Base-by-base conservation (phyloP, 2,888 invertebrate species). In the Caenorhabditis sp. region DNA sequence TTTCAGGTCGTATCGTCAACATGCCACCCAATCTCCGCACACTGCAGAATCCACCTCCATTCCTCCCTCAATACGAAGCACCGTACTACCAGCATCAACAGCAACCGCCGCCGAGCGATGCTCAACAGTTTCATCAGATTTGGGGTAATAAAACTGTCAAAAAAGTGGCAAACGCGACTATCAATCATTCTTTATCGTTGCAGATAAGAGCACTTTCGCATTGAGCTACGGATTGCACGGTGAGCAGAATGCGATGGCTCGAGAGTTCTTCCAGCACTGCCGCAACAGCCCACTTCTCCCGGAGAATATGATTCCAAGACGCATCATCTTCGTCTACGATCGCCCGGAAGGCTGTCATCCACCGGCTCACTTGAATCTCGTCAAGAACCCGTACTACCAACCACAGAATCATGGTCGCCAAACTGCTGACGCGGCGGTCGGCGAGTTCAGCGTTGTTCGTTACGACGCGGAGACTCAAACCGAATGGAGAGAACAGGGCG, bases 401-500 rank as follows among this genome's bases (percentile, higher is more conserved):
- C 54, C 8, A 26, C 26, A 24, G 3, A 14, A 4, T 38, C 38
- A 38, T 14, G 14, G 2, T 8, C 54, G 5, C 12, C 61, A 5
- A 24, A 35, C 47, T 31, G 38, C 10, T 16, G 56, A 77, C 3
- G 63, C 44, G 1, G 68, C 51, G 2, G 69, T 76, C 24, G 77
- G 77, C 4, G 69, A 77, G 22, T 61, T 12, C n/a, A 68, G 59
- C 24, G 70, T 79, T 54, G 79, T 79, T 64, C 79, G 79, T 1
- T 56, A 70, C 54, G 44, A 79, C 56, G 38, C 35, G 16, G 70
- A 79, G 28, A 70, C 79, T 16, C 79, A 79, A 64, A 79, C 79
- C 2, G 79, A 79, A 54, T 63, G 63, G 69, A 19, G 22, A 26
- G 69, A 68, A 28, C 22, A 22, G n/a, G 69, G 24, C 19, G 54